Percentiles rank a stretch among this genome's conserved stretches.
Conservation (phyloP, 2,888 invertebrate genomes). For the Andrena bicolor region DNA sequence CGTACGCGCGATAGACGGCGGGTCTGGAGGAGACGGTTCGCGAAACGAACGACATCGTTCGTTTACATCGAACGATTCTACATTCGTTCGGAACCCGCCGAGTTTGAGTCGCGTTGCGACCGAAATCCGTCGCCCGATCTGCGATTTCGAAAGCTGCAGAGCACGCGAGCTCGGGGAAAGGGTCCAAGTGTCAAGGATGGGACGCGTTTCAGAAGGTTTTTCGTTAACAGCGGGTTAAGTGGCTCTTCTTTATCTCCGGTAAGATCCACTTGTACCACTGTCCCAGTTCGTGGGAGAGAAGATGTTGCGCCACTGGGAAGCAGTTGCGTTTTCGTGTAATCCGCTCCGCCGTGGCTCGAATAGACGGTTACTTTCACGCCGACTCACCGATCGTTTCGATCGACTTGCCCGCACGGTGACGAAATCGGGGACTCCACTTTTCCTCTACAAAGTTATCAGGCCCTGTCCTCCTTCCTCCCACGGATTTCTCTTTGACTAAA, state of each 20-base stretch:
- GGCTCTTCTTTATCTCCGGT: slow-evolving; percentile 44
- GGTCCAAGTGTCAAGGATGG: slow-evolving; percentile 45
- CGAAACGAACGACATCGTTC: slow-evolving; percentile 14
- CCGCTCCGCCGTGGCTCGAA: too few species aligned
- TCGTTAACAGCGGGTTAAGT: slow-evolving; percentile 52
- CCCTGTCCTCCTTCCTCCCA: background rate
- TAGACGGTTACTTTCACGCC: too few species aligned
- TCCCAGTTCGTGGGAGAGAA: slow-evolving; percentile 41
- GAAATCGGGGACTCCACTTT: background rate
- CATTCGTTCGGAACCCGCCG: background rate
- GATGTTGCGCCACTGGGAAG: background rate
- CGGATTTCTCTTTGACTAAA: background rate
- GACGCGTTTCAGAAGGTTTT: slow-evolving; percentile 42
- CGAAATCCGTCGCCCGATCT: slow-evolving; percentile 8
- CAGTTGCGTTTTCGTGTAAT: too few species aligned
- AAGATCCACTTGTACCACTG: slow-evolving; percentile 48
- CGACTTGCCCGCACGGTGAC: background rate
- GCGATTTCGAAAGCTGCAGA: background rate
- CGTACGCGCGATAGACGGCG: too few species aligned
- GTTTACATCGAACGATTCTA: slow-evolving; percentile 1
- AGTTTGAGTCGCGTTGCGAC: background rate
- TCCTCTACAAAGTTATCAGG: background rate
- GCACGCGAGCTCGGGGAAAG: slow-evolving; percentile 17
- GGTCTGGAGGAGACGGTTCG: slow-evolving; percentile 16
- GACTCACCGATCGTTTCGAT: background rate